phyloP scores from a whole-genome alignment of 2,888 invertebrate species.

The Apodemia zela region DNA sequence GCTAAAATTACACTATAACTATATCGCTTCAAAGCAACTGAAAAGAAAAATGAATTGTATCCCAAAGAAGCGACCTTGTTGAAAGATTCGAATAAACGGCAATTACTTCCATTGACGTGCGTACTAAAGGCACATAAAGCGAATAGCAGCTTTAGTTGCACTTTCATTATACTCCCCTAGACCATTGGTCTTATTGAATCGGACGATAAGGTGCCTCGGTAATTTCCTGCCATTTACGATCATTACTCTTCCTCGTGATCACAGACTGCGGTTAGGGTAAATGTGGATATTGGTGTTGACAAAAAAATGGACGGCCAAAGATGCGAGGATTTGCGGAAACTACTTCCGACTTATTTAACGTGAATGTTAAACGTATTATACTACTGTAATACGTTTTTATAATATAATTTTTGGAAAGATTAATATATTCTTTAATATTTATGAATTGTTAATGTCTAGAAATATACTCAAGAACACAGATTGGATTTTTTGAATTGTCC shows the following conservation, averaged over 20 bases:
- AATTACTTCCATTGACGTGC: constrained; percentile 65
- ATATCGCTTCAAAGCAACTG: background rate
- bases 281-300: constrained; percentile 35
- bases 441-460: no score
- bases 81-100: constrained; percentile 55
- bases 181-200: constrained; percentile 73
- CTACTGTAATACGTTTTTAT: no score
- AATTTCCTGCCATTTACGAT: constrained; percentile 76
- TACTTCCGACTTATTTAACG: constrained; percentile 38
- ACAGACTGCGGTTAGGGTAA: constrained; percentile 48
- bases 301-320: constrained; percentile 45
- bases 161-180: constrained; percentile 70
- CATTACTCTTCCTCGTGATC: constrained; percentile 68
- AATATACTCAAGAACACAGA: no score
- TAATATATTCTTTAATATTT: no score
- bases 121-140: constrained; percentile 49
- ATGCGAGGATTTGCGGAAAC: constrained; percentile 42
- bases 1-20: background rate
- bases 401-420: no score
- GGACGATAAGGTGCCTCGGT: constrained; percentile 73
- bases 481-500: no score
- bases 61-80: constrained; percentile 26
- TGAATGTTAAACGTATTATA: background rate
- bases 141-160: constrained; percentile 59
- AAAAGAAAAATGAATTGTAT: constrained; percentile 26